These are phyloP conservation scores for Drosophila auraria DNA, from an alignment of 1,140 invertebrate species.

Conservation along the genomic window DNA sequence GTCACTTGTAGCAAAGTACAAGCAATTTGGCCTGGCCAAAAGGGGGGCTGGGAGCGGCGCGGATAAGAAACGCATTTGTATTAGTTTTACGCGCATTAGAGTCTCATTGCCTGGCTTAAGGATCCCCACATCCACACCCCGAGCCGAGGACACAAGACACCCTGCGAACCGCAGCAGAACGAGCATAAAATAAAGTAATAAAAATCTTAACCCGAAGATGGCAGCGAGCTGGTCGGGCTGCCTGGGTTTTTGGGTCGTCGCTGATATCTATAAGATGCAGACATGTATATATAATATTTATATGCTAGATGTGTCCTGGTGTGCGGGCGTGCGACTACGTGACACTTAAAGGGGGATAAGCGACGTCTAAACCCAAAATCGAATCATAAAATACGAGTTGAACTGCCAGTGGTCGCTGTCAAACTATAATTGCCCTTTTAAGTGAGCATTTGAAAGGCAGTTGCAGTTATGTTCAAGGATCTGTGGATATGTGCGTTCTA, in stretches of 20 bases:
- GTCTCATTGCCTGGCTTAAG: slow-evolving; percentile 81
- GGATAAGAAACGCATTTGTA: slow-evolving; percentile 83
- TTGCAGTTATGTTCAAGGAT: slow-evolving; percentile 13
- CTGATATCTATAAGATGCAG: slow-evolving; percentile 70
- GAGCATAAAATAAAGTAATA: slow-evolving; percentile 83
- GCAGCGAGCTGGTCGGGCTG: slow-evolving; percentile 4
- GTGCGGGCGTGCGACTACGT: slow-evolving; percentile 52
- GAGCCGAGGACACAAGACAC: slow-evolving; percentile 14
- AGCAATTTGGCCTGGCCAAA: slow-evolving; percentile 70
- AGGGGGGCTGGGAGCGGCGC: slow-evolving; percentile 17
- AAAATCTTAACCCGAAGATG: slow-evolving; percentile 71
- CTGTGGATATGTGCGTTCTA: neutral
- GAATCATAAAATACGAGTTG: slow-evolving; percentile 75
- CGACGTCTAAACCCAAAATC: slow-evolving; percentile 67
- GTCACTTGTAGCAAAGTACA: slow-evolving; percentile 81
- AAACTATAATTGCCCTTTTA: slow-evolving; percentile 74
- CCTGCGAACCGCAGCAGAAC: slow-evolving; percentile 51
- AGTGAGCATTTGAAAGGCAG: slow-evolving; percentile 49
- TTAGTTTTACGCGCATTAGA: slow-evolving; percentile 83
- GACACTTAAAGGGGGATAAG: slow-evolving; percentile 80
- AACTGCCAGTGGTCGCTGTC: slow-evolving; percentile 52
- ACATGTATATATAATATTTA: slow-evolving; percentile 63
- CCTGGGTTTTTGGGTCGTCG: slow-evolving; percentile 19
- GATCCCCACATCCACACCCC: slow-evolving; percentile 23
- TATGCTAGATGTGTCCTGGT: slow-evolving; percentile 36